These are phyloP conservation scores for Phalera bucephala DNA, from an alignment of 2,888 invertebrate genomes.

Conservation along the genomic window DNA sequence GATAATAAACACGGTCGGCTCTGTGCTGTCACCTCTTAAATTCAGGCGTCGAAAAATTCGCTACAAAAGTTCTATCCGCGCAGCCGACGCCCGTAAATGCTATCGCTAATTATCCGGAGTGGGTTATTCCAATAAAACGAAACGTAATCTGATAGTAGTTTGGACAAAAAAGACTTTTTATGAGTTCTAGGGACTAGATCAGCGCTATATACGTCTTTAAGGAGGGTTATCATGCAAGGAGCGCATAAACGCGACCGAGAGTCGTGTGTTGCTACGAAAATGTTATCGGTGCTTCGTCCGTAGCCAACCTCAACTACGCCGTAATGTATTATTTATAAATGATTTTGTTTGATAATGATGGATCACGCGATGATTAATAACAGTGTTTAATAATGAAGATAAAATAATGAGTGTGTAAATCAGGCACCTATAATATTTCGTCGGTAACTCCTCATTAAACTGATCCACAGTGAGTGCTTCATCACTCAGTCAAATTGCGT, in stretches of 20 bases:
- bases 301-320: conserved; percentile 30
- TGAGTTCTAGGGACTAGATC: conserved; percentile 58
- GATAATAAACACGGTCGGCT: conserved; percentile 69
- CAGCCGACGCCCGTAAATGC: conserved; percentile 40
- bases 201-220: conserved; percentile 57
- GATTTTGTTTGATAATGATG: too few relatives aligned
- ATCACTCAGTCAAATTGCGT: conserved; percentile 83
- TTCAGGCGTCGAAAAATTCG: conserved; percentile 47
- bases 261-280: conserved; percentile 52
- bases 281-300: conserved; percentile 47
- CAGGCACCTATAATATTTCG: conserved; percentile 60
- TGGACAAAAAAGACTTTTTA: conserved; percentile 67
- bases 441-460: conserved; percentile 77
- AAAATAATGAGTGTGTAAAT: conserved; percentile 26
- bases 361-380: too few relatives aligned
- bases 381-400: conserved; percentile 14
- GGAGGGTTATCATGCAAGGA: conserved; percentile 65
- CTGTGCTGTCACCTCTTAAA: conserved; percentile 59
- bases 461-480: conserved; percentile 77
- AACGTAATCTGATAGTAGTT: conserved; percentile 69
- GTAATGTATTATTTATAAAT: conserved; percentile 24
- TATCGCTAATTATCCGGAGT: conserved; percentile 66
- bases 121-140: conserved; percentile 59
- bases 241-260: conserved; percentile 60
- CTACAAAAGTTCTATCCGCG: conserved; percentile 48